These are phyloP conservation scores for Scaptomyza graminum DNA, from an alignment of 1,140 invertebrate genomes.

Conservation along the genomic window DNA sequence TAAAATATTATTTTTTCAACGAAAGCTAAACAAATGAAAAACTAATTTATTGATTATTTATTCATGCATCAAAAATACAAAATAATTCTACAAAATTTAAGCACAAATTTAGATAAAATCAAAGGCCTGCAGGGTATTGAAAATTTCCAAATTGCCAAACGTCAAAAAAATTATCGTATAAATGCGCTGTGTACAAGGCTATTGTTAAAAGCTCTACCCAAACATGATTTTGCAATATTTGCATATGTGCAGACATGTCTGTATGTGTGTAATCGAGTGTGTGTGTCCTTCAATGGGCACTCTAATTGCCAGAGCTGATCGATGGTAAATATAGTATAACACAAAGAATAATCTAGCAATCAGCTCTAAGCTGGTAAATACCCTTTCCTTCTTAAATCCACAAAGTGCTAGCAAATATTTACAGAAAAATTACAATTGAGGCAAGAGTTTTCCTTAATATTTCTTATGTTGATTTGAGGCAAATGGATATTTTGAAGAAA, in stretches of 20 bases:
- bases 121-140: slow-evolving; percentile 29
- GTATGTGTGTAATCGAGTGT: slow-evolving; percentile 15
- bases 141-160: slow-evolving; percentile 27
- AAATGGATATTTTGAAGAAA: no score
- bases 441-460: no score
- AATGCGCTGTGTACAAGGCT: slow-evolving; percentile 23
- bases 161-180: slow-evolving; percentile 34
- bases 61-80: neutral
- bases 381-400: neutral
- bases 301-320: slow-evolving; percentile 54
- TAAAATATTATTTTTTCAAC: no score
- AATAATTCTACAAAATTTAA: neutral
- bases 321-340: slow-evolving; percentile 10
- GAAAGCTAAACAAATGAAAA: neutral
- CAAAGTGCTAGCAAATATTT: neutral
- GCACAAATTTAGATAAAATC: neutral
- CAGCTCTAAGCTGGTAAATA: neutral
- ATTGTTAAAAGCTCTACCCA: slow-evolving; percentile 24
- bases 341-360: neutral
- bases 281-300: slow-evolving; percentile 32
- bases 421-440: no score
- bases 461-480: no score
- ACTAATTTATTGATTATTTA: neutral
- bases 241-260: slow-evolving; percentile 24
- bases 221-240: slow-evolving; percentile 54